A percentile compares a stretch with the other conserved stretches of the same genome.
phyloP scores from a whole-genome alignment of 2,797 vertebrate genomes.

The Macropus fuliginosus region DNA sequence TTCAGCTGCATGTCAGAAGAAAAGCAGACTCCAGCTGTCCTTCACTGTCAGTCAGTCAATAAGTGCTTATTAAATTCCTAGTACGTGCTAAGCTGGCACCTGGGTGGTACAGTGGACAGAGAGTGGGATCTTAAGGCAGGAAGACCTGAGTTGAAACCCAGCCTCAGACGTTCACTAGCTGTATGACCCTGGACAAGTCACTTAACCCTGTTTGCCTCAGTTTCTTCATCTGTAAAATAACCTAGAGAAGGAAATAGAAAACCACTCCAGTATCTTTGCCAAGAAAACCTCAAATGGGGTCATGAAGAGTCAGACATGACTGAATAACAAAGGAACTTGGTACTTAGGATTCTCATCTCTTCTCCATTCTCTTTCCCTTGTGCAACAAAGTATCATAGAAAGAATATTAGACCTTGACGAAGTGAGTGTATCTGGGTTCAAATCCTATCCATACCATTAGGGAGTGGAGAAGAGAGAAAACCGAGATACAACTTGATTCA shows the following conservation, averaged over 20 bases:
- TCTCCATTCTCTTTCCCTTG: background rate
- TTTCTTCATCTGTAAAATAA: background rate
- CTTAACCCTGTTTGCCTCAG: background rate
- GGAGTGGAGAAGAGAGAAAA: background rate
- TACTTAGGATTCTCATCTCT: background rate
- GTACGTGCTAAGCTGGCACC: background rate
- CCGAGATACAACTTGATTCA: background rate
- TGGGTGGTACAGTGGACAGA: background rate
- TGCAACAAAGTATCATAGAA: background rate
- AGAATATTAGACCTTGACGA: background rate
- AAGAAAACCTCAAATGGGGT: background rate
- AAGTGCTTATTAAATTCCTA: background rate
- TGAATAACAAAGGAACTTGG: background rate
- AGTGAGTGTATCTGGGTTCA: background rate
- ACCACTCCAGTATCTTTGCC: background rate
- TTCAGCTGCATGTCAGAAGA: background rate
- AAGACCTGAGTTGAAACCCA: background rate
- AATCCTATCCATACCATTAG: background rate
- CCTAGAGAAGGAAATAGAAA: background rate
- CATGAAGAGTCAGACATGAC: background rate
- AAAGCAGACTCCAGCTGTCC: background rate
- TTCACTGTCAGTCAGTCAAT: background rate
- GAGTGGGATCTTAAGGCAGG: background rate
- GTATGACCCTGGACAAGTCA: background rate
- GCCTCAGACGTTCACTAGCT: background rate